Conservation (phyloP, 1,140 invertebrate species). For the Acromyrmex heyeri region DNA sequence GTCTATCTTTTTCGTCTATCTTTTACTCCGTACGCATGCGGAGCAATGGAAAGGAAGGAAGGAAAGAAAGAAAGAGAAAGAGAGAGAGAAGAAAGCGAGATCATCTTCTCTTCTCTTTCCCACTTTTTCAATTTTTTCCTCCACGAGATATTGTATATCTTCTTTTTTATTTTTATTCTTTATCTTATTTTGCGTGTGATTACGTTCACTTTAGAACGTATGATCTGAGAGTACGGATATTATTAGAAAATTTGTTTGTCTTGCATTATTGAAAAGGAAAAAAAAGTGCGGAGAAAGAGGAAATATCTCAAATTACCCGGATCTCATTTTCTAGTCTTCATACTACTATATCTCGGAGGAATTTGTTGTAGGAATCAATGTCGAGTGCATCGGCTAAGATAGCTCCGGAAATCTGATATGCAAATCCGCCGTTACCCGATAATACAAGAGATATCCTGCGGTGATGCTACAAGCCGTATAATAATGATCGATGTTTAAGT, state of each 20-base stretch:
- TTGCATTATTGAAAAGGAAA: neutral
- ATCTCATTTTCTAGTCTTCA: constrained; percentile 16
- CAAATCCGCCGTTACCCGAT: constrained; percentile 50
- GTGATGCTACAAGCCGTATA: constrained; percentile 42
- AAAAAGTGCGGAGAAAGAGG: neutral
- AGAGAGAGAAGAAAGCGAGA: neutral
- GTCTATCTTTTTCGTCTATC: constrained; percentile 9
- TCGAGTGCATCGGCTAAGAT: constrained; percentile 34
- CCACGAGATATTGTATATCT: neutral
- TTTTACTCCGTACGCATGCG: neutral
- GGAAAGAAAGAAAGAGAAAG: neutral
- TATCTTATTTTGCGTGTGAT: constrained; percentile 22
- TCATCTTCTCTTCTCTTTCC: neutral
- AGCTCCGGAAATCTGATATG: constrained; percentile 47
- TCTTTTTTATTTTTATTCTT: neutral
- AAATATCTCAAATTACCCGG: neutral
- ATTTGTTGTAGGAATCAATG: constrained; percentile 41
- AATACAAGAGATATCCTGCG: constrained; percentile 45
- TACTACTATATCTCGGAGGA: neutral
- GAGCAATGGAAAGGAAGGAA: constrained; percentile 18
- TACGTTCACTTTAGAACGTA: constrained; percentile 11
- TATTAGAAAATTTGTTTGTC: constrained; percentile 12
- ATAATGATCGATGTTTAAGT: constrained; percentile 45
- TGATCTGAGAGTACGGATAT: neutral
- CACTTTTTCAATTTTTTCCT: neutral